phyloP scores from a whole-genome alignment of 2,113 vertebrate genomes.

The Asarcornis scutulata region DNA sequence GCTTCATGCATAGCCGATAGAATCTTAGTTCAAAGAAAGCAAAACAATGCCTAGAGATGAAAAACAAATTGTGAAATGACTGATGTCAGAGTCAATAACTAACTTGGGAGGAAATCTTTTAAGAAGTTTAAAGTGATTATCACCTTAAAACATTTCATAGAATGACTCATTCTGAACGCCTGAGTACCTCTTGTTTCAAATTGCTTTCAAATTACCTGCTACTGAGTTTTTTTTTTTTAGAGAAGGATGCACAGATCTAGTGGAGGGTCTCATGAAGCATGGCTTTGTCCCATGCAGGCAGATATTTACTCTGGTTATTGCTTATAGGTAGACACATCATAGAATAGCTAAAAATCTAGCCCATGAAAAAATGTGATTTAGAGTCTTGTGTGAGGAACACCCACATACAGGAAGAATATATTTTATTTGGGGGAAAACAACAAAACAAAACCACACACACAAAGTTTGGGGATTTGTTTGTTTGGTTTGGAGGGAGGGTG shows the following conservation, averaged over 20 bases:
- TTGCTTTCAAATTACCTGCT: neutral
- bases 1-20: rapidly evolving
- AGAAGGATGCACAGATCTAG: neutral
- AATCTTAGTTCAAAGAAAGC: neutral
- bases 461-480: neutral
- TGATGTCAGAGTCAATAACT: neutral
- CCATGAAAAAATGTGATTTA: neutral
- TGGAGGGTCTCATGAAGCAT: neutral
- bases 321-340: rapidly evolving
- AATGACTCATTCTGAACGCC: neutral
- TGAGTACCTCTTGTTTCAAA: neutral
- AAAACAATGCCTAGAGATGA: neutral
- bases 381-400: neutral
- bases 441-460: neutral
- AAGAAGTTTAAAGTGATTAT: neutral
- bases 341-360: neutral
- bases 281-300: neutral
- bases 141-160: neutral
- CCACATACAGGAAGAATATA: neutral
- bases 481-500: neutral
- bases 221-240: neutral
- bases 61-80: neutral
- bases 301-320: neutral
- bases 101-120: neutral
- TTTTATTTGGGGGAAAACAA: neutral